phyloP scores from a whole-genome alignment of 2,888 invertebrate genomes.

The Laothoe populi region DNA sequence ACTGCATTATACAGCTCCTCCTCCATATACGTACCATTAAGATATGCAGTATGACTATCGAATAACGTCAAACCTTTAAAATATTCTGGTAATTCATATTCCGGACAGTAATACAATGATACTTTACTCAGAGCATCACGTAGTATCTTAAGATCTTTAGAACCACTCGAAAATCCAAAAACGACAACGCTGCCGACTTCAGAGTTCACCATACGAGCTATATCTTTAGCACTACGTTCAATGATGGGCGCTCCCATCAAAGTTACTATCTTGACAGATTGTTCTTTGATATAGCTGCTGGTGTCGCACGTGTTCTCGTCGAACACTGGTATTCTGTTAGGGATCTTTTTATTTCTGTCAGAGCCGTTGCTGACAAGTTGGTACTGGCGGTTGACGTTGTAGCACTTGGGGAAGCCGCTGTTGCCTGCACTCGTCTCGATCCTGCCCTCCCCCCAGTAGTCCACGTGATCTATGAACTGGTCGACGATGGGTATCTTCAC shows the following conservation, averaged over 20 bases:
- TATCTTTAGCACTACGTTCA: conserved; percentile 52
- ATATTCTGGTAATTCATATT: conserved; percentile 38
- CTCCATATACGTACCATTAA: background rate
- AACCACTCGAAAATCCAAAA: conserved; percentile 45
- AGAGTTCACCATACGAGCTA: conserved; percentile 52
- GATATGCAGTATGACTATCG: background rate
- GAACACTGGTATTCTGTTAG: conserved; percentile 55
- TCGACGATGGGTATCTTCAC: conserved; percentile 44
- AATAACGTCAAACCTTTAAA: background rate
- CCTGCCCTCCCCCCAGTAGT: conserved; percentile 62
- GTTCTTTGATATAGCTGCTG: conserved; percentile 50
- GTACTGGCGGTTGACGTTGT: conserved; percentile 54
- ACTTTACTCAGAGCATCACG: conserved; percentile 40
- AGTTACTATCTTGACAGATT: conserved; percentile 51
- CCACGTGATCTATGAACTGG: conserved; percentile 48
- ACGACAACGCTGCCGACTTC: conserved; percentile 48
- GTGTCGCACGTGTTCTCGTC: conserved; percentile 49
- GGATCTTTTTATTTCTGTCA: conserved; percentile 52
- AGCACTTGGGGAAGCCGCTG: conserved; percentile 53
- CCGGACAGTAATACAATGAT: conserved; percentile 40
- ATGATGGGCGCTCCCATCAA: conserved; percentile 59
- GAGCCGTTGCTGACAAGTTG: conserved; percentile 56
- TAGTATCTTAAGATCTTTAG: conserved; percentile 45
- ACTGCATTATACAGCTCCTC: background rate
- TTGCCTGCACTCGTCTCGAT: conserved; percentile 36